Percentiles rank a stretch among this genome's conserved stretches.
These are phyloP conservation scores for Syrmaticus mikado DNA, from an alignment of 2,113 vertebrate species.

Conservation along the genomic window DNA sequence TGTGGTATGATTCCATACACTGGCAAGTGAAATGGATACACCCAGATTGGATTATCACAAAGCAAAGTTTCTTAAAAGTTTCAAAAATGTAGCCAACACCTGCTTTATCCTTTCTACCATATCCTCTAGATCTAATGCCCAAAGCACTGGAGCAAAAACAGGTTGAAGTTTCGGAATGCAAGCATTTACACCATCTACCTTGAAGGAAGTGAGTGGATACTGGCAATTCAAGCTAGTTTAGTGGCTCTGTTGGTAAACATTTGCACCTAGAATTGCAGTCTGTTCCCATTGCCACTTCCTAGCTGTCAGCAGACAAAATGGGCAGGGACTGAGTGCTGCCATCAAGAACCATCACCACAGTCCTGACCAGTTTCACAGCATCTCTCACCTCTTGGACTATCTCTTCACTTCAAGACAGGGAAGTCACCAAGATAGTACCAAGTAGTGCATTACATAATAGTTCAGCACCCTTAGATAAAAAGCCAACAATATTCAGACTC, in stretches of 20 bases:
- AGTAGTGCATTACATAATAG: neutral
- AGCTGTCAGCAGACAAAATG: neutral
- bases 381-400: neutral
- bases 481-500: neutral
- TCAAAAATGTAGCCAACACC: neutral
- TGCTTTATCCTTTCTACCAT: neutral
- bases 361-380: neutral
- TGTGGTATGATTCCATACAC: rapidly evolving
- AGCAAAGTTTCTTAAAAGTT: neutral
- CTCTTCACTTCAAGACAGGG: neutral
- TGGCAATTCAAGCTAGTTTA: neutral
- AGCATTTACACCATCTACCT: neutral
- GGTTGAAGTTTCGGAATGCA: neutral
- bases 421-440: neutral
- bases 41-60: neutral
- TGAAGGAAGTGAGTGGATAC: neutral
- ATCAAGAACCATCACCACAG: neutral
- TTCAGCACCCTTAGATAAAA: neutral
- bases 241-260: neutral
- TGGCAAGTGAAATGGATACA: neutral
- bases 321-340: neutral
- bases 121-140: neutral
- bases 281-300: neutral
- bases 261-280: neutral
- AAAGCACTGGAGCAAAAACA: neutral